A percentile compares a stretch with the other conserved stretches of the same genome.
Evolutionary conservation across 2,797 vertebrate species (phyloP).

Genomic region (Hyperoplus immaculatus): DNA sequence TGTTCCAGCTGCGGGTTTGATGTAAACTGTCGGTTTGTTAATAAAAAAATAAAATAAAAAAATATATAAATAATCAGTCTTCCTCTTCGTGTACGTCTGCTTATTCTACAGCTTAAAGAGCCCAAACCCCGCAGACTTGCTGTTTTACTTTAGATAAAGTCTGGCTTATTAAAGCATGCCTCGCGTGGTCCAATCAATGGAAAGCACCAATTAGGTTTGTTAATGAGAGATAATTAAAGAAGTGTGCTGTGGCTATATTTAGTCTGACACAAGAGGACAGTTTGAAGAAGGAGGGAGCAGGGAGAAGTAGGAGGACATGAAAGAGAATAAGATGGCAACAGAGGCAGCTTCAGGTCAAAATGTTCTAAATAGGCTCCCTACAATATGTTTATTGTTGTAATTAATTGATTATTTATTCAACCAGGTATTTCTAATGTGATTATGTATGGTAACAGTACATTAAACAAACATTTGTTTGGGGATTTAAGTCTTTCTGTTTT

Average conservation of each 20-base stretch:
- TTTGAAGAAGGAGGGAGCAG: slow-evolving; percentile 63
- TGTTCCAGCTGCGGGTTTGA: slow-evolving; percentile 43
- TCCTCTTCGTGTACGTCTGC: slow-evolving; percentile 4
- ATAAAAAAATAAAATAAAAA: too few species aligned
- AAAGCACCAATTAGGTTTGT: slow-evolving; percentile 81
- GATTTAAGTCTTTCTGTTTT: background rate
- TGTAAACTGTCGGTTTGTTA: slow-evolving; percentile 11
- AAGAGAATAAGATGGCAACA: slow-evolving; percentile 55
- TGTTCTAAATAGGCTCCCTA: slow-evolving; percentile 39
- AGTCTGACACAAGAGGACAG: slow-evolving; percentile 77
- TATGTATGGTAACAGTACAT: background rate
- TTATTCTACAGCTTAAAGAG: slow-evolving; percentile 26
- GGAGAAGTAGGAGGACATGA: slow-evolving; percentile 62
- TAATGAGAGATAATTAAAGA: slow-evolving; percentile 84
- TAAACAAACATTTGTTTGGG: background rate
- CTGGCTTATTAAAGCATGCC: slow-evolving; percentile 71
- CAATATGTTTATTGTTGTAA: slow-evolving; percentile 2
- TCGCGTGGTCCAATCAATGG: slow-evolving; percentile 74
- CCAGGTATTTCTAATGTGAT: background rate
- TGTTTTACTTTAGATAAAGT: slow-evolving; percentile 67
- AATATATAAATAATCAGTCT: slow-evolving; percentile 12
- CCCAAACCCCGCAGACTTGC: slow-evolving; percentile 49
- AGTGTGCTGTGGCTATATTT: slow-evolving; percentile 81
- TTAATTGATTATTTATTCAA: background rate
- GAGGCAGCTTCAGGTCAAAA: slow-evolving; percentile 55